Evolutionary conservation across 2,888 invertebrate species (phyloP).

Genomic region (Eugnorisma glareosa): DNA sequence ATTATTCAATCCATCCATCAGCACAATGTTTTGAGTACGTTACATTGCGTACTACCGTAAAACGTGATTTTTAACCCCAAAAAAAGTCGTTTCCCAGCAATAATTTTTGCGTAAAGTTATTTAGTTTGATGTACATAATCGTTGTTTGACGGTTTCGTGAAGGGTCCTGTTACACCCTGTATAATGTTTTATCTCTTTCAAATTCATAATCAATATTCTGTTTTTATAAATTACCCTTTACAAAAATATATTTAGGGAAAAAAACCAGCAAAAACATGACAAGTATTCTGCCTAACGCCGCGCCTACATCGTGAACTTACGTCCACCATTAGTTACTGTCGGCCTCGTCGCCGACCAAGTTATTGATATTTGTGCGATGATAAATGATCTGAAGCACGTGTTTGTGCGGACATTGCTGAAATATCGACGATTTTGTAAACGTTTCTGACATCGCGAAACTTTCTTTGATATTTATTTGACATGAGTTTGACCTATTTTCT

Average conservation of each 20-base stretch:
- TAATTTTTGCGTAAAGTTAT: too few relatives aligned
- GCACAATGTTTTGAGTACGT: too few relatives aligned
- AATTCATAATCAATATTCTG: neutral
- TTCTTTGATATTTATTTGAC: constrained; percentile 69
- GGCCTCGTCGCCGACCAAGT: constrained; percentile 74
- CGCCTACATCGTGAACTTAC: constrained; percentile 55
- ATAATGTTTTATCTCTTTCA: neutral
- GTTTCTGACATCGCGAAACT: constrained; percentile 70
- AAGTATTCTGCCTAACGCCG: constrained; percentile 61
- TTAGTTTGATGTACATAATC: too few relatives aligned
- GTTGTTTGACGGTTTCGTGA: too few relatives aligned
- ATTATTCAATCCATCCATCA: too few relatives aligned
- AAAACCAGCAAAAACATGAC: neutral
- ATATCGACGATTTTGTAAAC: constrained; percentile 71
- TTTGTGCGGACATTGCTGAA: constrained; percentile 71
- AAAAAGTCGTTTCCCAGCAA: too few relatives aligned
- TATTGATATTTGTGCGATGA: constrained; percentile 87
- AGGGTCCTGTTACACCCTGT: too few relatives aligned
- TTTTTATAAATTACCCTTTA: neutral
- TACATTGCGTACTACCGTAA: too few relatives aligned
- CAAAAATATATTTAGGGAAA: constrained; percentile 6
- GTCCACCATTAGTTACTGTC: constrained; percentile 84
- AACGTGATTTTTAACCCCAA: too few relatives aligned
- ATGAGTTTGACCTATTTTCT: constrained; percentile 62
- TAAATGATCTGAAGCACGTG: constrained; percentile 80